phyloP scores from a whole-genome alignment of 2,797 vertebrate genomes.

The Lemur catta region DNA sequence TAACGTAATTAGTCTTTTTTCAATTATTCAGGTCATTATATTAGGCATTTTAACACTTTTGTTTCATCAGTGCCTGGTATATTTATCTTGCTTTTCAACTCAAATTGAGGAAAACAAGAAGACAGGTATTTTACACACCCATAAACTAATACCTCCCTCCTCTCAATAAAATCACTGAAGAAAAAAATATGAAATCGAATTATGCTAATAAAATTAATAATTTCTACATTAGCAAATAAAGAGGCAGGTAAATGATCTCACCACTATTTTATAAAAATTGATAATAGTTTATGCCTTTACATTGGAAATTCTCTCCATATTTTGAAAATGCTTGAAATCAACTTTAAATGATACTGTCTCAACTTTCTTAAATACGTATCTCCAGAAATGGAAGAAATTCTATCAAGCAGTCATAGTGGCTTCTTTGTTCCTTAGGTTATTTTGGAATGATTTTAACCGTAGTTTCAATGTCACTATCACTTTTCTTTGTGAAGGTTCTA shows the following conservation, averaged over 20 bases:
- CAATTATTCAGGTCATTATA: background rate
- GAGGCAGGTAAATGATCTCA: background rate
- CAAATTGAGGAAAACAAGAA: background rate
- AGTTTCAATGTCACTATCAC: background rate
- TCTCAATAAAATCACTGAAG: background rate
- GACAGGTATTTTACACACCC: background rate
- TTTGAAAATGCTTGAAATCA: slow-evolving; percentile 32
- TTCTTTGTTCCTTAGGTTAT: background rate
- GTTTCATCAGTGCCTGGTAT: background rate
- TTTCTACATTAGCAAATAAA: slow-evolving; percentile 30
- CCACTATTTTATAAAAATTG: background rate
- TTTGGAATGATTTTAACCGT: slow-evolving; percentile 3
- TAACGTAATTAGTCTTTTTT: background rate
- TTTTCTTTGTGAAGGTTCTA: background rate
- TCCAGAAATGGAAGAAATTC: background rate
- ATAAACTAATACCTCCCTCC: background rate
- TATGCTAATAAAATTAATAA: background rate
- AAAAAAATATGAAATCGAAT: background rate
- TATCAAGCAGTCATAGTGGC: background rate
- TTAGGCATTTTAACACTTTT: background rate
- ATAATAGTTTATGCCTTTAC: slow-evolving; percentile 1
- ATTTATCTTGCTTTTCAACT: slow-evolving; percentile 15
- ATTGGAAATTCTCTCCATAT: background rate
- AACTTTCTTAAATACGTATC: background rate
- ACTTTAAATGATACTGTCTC: slow-evolving; percentile 8